Conservation (phyloP, 2,888 invertebrate genomes). For the Sinopyrophorus schimmeli region DNA sequence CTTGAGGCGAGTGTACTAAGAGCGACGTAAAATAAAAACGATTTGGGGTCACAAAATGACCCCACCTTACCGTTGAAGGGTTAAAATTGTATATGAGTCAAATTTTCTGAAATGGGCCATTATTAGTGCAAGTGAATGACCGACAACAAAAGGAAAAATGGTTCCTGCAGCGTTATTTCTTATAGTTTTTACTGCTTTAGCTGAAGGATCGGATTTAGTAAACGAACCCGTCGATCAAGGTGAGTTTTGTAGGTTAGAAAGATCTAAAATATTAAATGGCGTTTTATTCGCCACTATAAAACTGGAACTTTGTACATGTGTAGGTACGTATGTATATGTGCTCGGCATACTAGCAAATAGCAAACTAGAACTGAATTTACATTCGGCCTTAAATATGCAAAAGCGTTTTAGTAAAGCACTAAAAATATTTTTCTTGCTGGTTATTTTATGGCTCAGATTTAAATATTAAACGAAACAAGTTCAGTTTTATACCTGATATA, state of each 20-base stretch:
- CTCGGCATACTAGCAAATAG: too few species aligned
- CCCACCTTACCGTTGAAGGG: too few species aligned
- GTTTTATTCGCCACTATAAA: too few species aligned
- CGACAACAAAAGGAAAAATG: slow-evolving; percentile 17
- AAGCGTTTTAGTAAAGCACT: slow-evolving; percentile 9
- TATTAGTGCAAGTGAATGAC: slow-evolving; percentile 23
- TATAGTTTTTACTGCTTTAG: slow-evolving; percentile 22
- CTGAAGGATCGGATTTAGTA: slow-evolving; percentile 33
- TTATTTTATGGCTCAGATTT: slow-evolving; percentile 16
- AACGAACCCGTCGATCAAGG: slow-evolving; percentile 42
- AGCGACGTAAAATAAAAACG: too few species aligned
- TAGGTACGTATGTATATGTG: too few species aligned
- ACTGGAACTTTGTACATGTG: too few species aligned
- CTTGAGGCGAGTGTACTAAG: too few species aligned
- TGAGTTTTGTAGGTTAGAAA: too few species aligned
- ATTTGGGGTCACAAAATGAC: too few species aligned
- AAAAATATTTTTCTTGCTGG: slow-evolving; percentile 14
- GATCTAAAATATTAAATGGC: too few species aligned
- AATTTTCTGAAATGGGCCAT: too few species aligned
- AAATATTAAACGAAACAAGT: slow-evolving; percentile 21
- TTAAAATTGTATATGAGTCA: too few species aligned
- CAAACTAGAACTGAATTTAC: slow-evolving; percentile 7
- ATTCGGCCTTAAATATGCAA: slow-evolving; percentile 15
- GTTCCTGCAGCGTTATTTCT: slow-evolving; percentile 18
- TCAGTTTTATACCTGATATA: slow-evolving; percentile 11